phyloP scores from a whole-genome alignment of 2,113 vertebrate species.

The Catharus fuscescens region DNA sequence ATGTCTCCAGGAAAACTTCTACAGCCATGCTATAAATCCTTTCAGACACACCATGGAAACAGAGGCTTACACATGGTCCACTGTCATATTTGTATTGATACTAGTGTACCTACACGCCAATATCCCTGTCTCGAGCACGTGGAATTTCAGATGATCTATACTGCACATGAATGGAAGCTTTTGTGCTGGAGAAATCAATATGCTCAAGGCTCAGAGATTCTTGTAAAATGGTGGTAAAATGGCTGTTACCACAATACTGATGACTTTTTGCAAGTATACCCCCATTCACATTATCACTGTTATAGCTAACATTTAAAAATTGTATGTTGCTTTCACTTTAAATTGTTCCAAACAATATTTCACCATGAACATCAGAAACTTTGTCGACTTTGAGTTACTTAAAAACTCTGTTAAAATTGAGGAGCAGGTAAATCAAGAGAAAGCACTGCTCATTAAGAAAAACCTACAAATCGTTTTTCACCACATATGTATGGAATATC shows the following conservation, averaged over 20 bases:
- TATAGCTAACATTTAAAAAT: not conserved
- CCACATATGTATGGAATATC: not conserved
- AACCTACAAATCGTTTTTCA: accelerated
- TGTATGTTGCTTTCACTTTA: not conserved
- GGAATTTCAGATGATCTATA: conserved; percentile 41
- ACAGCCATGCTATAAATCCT: not conserved
- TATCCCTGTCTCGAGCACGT: not conserved
- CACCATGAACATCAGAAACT: not conserved
- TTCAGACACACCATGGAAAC: not conserved
- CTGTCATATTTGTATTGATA: not conserved
- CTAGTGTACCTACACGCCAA: not conserved
- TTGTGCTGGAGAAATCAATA: conserved; percentile 29
- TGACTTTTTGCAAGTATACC: conserved; percentile 16
- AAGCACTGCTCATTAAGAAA: not conserved
- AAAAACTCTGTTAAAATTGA: not conserved
- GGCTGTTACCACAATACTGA: not conserved
- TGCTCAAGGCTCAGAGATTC: conserved; percentile 38
- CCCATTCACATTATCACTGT: not conserved
- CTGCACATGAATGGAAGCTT: conserved; percentile 40
- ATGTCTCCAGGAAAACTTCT: not conserved
- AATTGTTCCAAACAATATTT: not conserved
- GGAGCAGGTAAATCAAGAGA: not conserved
- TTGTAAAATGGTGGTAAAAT: conserved; percentile 33
- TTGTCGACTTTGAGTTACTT: not conserved
- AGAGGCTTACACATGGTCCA: not conserved